Evolutionary conservation across 2,888 invertebrate genomes (phyloP).

Genomic region (Sinotaia quadrata): DNA sequence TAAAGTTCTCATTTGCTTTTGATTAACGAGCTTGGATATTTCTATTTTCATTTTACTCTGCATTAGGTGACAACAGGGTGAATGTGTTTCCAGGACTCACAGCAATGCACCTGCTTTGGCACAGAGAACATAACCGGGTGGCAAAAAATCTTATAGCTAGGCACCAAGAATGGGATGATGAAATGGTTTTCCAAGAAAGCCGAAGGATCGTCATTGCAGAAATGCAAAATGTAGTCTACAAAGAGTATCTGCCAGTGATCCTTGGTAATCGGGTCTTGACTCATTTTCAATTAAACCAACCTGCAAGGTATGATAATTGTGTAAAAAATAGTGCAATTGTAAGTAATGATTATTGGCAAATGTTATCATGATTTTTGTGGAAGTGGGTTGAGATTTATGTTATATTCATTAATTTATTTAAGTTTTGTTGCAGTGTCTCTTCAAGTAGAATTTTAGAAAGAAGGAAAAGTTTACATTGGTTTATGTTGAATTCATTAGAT

Average conservation of each 20-base stretch:
- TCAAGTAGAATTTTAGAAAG: too few relatives aligned
- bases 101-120: conserved; percentile 19
- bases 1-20: background rate
- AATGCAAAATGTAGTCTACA: conserved; percentile 23
- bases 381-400: too few relatives aligned
- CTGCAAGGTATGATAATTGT: conserved; percentile 3
- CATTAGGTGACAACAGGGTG: conserved; percentile 26
- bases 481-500: too few relatives aligned
- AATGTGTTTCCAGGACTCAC: conserved; percentile 29
- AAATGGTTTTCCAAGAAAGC: conserved; percentile 28
- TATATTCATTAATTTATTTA: too few relatives aligned
- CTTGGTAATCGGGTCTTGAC: conserved; percentile 17
- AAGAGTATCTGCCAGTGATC: conserved; percentile 27
- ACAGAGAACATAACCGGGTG: conserved; percentile 31
- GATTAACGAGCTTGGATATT: too few relatives aligned
- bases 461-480: too few relatives aligned
- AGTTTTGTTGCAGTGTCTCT: too few relatives aligned
- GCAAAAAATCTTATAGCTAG: background rate
- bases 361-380: too few relatives aligned
- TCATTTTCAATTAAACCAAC: conserved; percentile 4
- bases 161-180: conserved; percentile 28
- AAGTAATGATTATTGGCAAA: too few relatives aligned
- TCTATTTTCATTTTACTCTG: too few relatives aligned
- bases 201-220: conserved; percentile 27
- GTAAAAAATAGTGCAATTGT: too few relatives aligned